These are phyloP conservation scores for Chaenogobius annularis DNA, from an alignment of 2,113 vertebrate genomes.

Conservation along the genomic window DNA sequence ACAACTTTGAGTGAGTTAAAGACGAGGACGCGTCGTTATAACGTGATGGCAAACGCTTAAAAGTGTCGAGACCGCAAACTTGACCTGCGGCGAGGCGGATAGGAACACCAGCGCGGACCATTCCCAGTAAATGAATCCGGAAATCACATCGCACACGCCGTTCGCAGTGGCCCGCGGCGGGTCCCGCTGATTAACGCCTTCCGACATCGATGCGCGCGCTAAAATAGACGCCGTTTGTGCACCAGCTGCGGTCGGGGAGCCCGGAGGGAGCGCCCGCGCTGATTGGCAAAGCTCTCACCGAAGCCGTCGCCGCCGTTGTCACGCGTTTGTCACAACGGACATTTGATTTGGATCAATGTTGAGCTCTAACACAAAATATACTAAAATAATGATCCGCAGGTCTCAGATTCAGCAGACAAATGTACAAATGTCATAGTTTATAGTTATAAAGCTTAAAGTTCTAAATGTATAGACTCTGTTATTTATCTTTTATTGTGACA, in stretches of 20 bases:
- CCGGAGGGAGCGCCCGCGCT: conserved; percentile 57
- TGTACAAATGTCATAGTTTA: no score
- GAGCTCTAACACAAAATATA: no score
- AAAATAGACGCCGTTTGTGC: neutral
- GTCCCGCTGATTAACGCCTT: conserved; percentile 36
- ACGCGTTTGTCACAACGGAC: conserved; percentile 62
- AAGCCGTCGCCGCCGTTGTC: conserved; percentile 60
- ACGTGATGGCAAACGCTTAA: neutral
- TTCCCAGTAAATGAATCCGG: conserved; percentile 52
- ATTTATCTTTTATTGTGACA: no score
- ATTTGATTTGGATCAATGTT: no score
- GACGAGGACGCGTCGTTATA: no score
- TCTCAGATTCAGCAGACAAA: no score
- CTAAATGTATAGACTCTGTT: no score
- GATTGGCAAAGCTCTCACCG: conserved; percentile 78
- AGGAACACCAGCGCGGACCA: neutral
- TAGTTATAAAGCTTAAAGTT: no score
- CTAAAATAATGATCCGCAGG: no score
- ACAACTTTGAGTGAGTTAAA: neutral
- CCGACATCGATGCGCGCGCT: conserved; percentile 41
- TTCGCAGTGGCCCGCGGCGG: conserved; percentile 29
- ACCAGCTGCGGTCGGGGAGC: conserved; percentile 29
- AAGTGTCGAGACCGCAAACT: neutral
- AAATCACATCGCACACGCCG: conserved; percentile 48
- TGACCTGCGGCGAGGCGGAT: neutral